phyloP scores from a whole-genome alignment of 2,888 invertebrate species.

The Hymenopus coronatus region DNA sequence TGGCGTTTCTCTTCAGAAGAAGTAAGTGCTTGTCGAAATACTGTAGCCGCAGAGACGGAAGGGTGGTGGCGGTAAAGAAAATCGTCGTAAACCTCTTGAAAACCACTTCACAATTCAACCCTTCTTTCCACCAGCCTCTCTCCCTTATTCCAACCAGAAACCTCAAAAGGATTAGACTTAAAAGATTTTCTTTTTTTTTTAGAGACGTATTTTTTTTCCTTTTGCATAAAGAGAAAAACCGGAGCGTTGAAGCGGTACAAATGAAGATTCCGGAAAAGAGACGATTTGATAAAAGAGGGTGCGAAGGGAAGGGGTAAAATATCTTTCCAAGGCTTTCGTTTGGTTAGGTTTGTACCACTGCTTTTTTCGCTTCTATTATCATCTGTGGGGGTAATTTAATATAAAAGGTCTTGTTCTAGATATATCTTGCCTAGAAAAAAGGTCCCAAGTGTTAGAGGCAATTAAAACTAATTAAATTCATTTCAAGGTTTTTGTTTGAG shows the following conservation, averaged over 20 bases:
- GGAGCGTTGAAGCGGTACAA: neutral
- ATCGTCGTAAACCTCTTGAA: constrained; percentile 16
- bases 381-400: neutral
- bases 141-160: neutral
- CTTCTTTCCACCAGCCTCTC: neutral
- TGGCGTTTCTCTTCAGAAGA: neutral
- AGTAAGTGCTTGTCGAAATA: neutral
- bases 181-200: neutral
- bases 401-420: neutral
- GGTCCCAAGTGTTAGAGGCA: neutral
- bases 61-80: neutral
- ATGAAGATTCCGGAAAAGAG: neutral
- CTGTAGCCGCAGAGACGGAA: neutral
- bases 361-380: neutral
- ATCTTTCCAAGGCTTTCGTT: neutral
- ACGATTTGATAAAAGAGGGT: neutral
- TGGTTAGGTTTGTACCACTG: neutral
- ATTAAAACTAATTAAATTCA: neutral
- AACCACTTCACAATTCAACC: constrained; percentile 20
- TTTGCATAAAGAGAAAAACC: neutral
- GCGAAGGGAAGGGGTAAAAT: neutral
- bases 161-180: constrained; percentile 12
- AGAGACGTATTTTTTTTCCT: neutral
- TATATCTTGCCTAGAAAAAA: neutral
- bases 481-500: neutral